Conservation (phyloP, 2,888 invertebrate species). For the Calliphora vomitoria region DNA sequence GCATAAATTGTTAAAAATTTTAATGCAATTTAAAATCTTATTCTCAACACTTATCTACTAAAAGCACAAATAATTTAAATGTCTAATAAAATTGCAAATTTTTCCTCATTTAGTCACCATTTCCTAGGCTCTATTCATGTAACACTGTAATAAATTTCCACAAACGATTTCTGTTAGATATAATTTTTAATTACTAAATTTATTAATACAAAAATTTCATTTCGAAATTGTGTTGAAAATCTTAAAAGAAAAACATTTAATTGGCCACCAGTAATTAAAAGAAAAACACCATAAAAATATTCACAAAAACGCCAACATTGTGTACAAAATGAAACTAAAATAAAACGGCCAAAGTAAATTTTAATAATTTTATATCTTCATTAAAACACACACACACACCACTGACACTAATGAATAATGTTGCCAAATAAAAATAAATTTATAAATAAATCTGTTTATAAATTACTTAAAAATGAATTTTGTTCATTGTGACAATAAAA, state of each 20-base stretch:
- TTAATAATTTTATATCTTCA: constrained; percentile 1
- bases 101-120: no score
- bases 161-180: background rate
- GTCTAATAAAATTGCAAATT: no score
- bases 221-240: background rate
- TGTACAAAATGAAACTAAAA: background rate
- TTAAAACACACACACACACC: background rate
- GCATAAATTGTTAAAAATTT: no score
- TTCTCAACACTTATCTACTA: no score
- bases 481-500: constrained; percentile 28
- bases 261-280: background rate
- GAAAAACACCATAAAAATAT: background rate
- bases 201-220: background rate
- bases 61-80: no score
- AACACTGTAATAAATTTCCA: background rate
- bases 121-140: background rate
- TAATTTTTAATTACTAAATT: constrained; percentile 1
- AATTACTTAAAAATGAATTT: constrained; percentile 13
- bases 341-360: constrained; percentile 7
- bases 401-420: constrained; percentile 9
- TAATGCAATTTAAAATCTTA: no score
- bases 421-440: constrained; percentile 14
- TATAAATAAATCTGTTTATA: constrained; percentile 17
- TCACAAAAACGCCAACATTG: background rate
- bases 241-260: constrained; percentile 13